Evolutionary conservation across 1,140 invertebrate species (phyloP).

Genomic region (Harpegnathos saltator): DNA sequence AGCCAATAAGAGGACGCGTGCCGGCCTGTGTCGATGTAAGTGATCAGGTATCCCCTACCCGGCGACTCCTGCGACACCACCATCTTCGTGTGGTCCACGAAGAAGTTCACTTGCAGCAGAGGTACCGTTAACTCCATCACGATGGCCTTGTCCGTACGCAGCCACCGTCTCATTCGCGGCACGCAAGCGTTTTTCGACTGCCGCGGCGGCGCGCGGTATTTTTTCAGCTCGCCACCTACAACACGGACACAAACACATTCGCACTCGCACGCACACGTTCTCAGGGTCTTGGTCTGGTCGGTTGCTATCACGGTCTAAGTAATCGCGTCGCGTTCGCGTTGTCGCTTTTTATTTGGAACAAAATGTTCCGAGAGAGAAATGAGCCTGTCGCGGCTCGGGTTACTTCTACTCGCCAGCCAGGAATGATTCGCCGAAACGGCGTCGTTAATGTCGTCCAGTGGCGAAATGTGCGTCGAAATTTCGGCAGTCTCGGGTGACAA

Average conservation of each 20-base stretch:
- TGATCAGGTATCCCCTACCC: conserved; percentile 86
- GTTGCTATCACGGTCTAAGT: neutral
- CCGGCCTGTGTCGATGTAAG: conserved; percentile 89
- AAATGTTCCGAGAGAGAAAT: neutral
- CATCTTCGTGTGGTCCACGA: conserved; percentile 92
- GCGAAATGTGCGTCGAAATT: too few relatives aligned
- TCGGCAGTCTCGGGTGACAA: too few relatives aligned
- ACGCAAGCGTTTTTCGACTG: conserved; percentile 86
- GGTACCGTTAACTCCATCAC: conserved; percentile 88
- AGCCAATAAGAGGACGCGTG: conserved; percentile 88
- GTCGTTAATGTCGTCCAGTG: too few relatives aligned
- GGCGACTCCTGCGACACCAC: conserved; percentile 89
- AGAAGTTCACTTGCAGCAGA: conserved; percentile 90
- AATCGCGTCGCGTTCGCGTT: conserved; percentile 11
- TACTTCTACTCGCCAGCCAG: too few relatives aligned
- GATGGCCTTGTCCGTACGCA: conserved; percentile 91
- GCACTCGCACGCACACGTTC: neutral
- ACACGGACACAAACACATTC: conserved; percentile 4
- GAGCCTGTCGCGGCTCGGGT: too few relatives aligned
- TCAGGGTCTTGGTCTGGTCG: conserved; percentile 10
- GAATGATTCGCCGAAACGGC: too few relatives aligned
- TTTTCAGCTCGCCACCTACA: conserved; percentile 86
- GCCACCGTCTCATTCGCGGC: conserved; percentile 90
- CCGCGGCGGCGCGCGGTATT: conserved; percentile 83
- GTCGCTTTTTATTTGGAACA: neutral